Percentiles rank a stretch among this genome's conserved stretches.
These are phyloP conservation scores for Adelphocoris suturalis DNA, from an alignment of 2,888 invertebrate genomes.

Conservation along the genomic window DNA sequence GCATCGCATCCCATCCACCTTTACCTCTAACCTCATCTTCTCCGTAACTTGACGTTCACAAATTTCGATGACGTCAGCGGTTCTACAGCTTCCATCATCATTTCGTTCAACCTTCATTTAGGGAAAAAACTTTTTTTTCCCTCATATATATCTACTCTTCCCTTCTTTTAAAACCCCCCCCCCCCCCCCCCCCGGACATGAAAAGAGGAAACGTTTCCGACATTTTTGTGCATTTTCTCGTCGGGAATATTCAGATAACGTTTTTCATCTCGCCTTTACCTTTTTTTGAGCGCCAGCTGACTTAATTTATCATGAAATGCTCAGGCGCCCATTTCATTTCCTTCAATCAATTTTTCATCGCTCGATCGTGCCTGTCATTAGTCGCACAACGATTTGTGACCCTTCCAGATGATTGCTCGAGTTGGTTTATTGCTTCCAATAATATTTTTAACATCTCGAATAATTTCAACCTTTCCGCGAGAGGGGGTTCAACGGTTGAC, in stretches of 20 bases:
- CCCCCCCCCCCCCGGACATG: not conserved
- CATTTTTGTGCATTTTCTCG: slow-evolving; percentile 45
- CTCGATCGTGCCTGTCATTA: not conserved
- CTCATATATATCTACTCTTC: not conserved
- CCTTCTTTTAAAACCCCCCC: not conserved
- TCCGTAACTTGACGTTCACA: slow-evolving; percentile 62
- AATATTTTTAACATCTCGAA: not conserved
- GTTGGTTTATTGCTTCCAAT: not conserved
- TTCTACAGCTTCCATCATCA: slow-evolving; percentile 35
- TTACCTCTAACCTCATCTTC: slow-evolving; percentile 64
- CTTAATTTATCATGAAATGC: slow-evolving; percentile 20
- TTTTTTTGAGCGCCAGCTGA: not conserved
- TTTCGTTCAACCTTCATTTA: slow-evolving; percentile 42
- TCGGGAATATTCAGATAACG: slow-evolving; percentile 2
- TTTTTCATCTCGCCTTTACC: slow-evolving; percentile 12
- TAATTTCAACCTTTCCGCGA: too few relatives aligned
- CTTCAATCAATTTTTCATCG: slow-evolving; percentile 1
- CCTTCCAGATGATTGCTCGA: not conserved
- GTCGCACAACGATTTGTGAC: not conserved
- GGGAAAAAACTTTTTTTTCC: slow-evolving; percentile 11
- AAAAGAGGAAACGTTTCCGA: slow-evolving; percentile 25
- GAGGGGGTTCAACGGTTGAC: too few relatives aligned
- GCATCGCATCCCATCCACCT: slow-evolving; percentile 63
- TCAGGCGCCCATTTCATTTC: not conserved
- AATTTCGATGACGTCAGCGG: slow-evolving; percentile 61